Base-by-base conservation (phyloP, 2,113 vertebrate species). In the Prietella phreatophila region DNA sequence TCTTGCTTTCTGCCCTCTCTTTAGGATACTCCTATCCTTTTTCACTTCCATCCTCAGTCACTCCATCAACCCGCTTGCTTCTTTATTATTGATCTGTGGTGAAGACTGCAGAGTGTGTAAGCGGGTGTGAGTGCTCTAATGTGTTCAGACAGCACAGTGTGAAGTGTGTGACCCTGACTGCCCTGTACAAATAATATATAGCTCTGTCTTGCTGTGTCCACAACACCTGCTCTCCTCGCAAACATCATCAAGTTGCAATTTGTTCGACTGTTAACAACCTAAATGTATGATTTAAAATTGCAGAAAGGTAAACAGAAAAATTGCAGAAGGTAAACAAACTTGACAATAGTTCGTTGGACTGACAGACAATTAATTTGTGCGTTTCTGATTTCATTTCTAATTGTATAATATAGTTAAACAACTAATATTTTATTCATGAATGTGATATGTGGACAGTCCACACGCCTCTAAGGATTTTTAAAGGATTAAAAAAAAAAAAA, bases 91-190 rank as follows among this genome's bases (percentile, higher is more conserved):
- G 82, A 89, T 93, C 81, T 88, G 83, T 88, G 73, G 82, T 88
- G 58, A 88, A 65, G 50, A 42, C 82, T 88, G 67, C 85, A 63
- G 56, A 53, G 71, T 84, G 88, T 90, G 87, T 55, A 83, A 89
- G 91, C 90, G 89, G 92, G 91, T 84, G 81, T 30, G 39, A 89
- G 89, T 90, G 75, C 58, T 65, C 60, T 82, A 81, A 86, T 84
- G 89, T 91, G 91, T 82, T 82, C 93, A 92, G 60, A 88, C 63
- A 11, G 80, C 79, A n/a, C 42, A 85, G 85, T 85, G 87, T 87
- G 89, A 85, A 89, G 42, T 69, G 63, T 69, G 90, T 86, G 85
- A 89, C 85, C 73, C 92, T 90, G 83, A 80, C 65, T 25, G 47
- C n/a, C 87, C 86, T 85, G 85, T 79, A 83, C 47, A 80, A 75